Percentiles rank a stretch among this genome's conserved stretches.
These are phyloP conservation scores for Australoheros scitulus DNA, from an alignment of 2,113 vertebrate species.

Conservation along the genomic window DNA sequence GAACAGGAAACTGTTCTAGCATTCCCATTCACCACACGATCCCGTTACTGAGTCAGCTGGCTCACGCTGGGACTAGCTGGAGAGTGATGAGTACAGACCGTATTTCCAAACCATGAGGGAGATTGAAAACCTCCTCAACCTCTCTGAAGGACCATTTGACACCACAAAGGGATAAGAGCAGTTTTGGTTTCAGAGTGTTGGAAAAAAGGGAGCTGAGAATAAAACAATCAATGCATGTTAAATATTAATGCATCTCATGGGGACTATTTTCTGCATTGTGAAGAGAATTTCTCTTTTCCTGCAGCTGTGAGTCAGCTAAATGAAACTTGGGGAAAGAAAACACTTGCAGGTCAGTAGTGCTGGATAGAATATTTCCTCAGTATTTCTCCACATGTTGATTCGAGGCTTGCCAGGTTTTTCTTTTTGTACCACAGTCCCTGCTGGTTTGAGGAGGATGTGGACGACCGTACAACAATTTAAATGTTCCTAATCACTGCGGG, in stretches of 20 bases:
- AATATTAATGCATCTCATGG: constrained; percentile 33
- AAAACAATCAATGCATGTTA: constrained; percentile 22
- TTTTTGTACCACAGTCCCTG: neutral
- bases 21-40: constrained; percentile 12
- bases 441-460: neutral
- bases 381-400: neutral
- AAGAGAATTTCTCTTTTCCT: constrained; percentile 3
- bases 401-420: neutral
- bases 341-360: neutral
- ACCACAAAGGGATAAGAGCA: neutral
- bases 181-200: constrained; percentile 15
- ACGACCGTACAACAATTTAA: neutral
- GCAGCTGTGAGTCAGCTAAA: constrained; percentile 40
- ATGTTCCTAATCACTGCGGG: neutral
- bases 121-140: constrained; percentile 6
- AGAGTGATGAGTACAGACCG: constrained; percentile 3
- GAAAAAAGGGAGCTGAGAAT: constrained; percentile 2
- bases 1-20: neutral
- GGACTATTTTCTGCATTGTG: constrained; percentile 15
- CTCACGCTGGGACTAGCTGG: constrained; percentile 27
- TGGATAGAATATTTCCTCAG: neutral
- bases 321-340: constrained; percentile 20
- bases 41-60: neutral
- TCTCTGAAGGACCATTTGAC: constrained; percentile 1
- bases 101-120: neutral